Base-by-base conservation (phyloP, 2,888 invertebrate species). In the Aphidoletes aphidimyza region DNA sequence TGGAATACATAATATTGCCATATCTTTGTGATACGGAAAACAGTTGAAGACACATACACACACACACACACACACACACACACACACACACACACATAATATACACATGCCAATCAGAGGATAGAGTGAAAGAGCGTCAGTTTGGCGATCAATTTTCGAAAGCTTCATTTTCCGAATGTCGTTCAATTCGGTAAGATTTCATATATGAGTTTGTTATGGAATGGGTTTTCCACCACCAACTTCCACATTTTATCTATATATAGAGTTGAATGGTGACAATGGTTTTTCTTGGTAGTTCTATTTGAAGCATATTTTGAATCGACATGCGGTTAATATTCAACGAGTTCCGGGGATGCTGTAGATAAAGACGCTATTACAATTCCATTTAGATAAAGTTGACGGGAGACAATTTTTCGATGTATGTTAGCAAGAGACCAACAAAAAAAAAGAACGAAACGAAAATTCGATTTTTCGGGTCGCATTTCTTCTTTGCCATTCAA, bases 311-410 rank as follows among this genome's bases (percentile, higher is more conserved):
- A 69, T 81, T 81, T 81, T 81, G 81, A n/a, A 37, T 81, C 37
- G 81, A 81, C 37, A 81, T 37, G 81, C 81, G 81, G 81, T 81
- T 81, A 34, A 69, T 69, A 81, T 81, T 81, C 37, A 81, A 81
- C 37, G 81, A n/a, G 37, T 81, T 36, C 81, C 36, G 81, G n/a
- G n/a, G 37, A 37, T 37, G 36, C 81, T 37, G 37, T n/a, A 36
- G 81, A 81, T 69, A 81, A 37, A n/a, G n/a, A 81, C 22, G 81
- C 22, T 81, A 36, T 81, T 81, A 81, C 81, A 81, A 81, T 81
- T 81, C 81, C 81, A 81, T 81, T 81, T 81, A 81, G 81, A 81
- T 81, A 81, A 81, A 81, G 37, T 1, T 22, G 22, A 81, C 37
- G 37, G n/a, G 6, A 81, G 8, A 37, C 37, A 36, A 81, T n/a